phyloP scores from a whole-genome alignment of 2,888 invertebrate genomes.

The Entomobrya proxima region DNA sequence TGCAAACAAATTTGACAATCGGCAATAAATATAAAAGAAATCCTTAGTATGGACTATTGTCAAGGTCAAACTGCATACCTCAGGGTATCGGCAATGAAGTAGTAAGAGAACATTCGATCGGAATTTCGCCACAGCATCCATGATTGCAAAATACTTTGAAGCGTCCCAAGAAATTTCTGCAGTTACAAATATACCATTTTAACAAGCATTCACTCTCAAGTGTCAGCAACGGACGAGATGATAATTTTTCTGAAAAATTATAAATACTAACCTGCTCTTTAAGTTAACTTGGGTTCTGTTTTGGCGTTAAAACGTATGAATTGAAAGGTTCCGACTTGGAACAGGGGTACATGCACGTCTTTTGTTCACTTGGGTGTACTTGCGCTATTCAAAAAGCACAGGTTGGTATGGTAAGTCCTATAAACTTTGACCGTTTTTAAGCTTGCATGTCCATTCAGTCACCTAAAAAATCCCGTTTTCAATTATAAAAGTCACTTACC shows the following conservation, averaged over 20 bases:
- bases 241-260: not conserved
- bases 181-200: not conserved
- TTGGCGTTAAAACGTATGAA: too few relatives aligned
- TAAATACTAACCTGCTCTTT: not conserved
- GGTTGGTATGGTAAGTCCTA: too few relatives aligned
- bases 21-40: not conserved
- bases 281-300: not conserved
- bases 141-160: slow-evolving; percentile 5
- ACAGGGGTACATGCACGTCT: too few relatives aligned
- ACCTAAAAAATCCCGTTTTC: too few relatives aligned
- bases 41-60: not conserved
- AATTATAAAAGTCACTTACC: too few relatives aligned
- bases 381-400: too few relatives aligned
- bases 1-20: slow-evolving; percentile 25
- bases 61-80: slow-evolving; percentile 50
- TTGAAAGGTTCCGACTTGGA: too few relatives aligned
- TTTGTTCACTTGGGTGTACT: too few relatives aligned
- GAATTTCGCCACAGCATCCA: slow-evolving; percentile 65
- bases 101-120: slow-evolving; percentile 66
- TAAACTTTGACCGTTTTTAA: too few relatives aligned
- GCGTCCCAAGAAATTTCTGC: not conserved
- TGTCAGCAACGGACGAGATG: not conserved
- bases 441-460: too few relatives aligned
- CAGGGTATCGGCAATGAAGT: slow-evolving; percentile 68
- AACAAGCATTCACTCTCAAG: slow-evolving; percentile 16